Base-by-base conservation (phyloP, 2,888 invertebrate genomes). In the Mystacides longicornis region DNA sequence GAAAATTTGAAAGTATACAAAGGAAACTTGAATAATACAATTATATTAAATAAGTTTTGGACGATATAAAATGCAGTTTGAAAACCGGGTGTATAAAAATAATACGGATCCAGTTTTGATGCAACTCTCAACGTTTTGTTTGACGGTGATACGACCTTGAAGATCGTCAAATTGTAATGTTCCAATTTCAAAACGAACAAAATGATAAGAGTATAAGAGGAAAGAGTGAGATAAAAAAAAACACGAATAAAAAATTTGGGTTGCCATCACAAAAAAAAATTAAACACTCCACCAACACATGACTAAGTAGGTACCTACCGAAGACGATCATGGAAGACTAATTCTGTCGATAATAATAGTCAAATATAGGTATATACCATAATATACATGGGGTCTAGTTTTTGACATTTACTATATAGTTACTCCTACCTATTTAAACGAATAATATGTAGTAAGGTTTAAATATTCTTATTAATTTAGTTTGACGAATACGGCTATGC, bases 201-300 rank as follows among this genome's bases (percentile, higher is more conserved):
- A 56, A 52, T 49, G n/a, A 14, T 37, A 37, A 37, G 14, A 37
- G 14, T 27, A 27, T 11, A n/a, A 16, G 14, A 14, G 37, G 14
- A 37, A 37, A 37, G 37, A 37, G 37, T n/a, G n/a, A n/a, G n/a
- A n/a, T n/a, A 37, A 14, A 37, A 37, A 37, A 37, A 16, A 37
- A 7, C 37, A 14, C n/a, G 52, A 31, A 51, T 19, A 58, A 55
- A 58, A 57, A 57, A 55, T 27, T n/a, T 49, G 58, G 46, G 58
- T 49, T 55, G 55, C 53, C 45, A 48, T 47, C 45, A 57, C 45
- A 58, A 58, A 58, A 58, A 58, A 55, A 49, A 50, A 7, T 27
- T 27, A 27, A 7, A 27, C 27, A 27, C 27, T 27, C 11, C 11
- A 7, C 11, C 11, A 7, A 27, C 11, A 27, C 27, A 11, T n/a